A percentile compares a stretch with the other conserved stretches of the same genome.
These are phyloP conservation scores for Pachycephala philippinensis DNA, from an alignment of 2,113 vertebrate genomes.

Conservation along the genomic window DNA sequence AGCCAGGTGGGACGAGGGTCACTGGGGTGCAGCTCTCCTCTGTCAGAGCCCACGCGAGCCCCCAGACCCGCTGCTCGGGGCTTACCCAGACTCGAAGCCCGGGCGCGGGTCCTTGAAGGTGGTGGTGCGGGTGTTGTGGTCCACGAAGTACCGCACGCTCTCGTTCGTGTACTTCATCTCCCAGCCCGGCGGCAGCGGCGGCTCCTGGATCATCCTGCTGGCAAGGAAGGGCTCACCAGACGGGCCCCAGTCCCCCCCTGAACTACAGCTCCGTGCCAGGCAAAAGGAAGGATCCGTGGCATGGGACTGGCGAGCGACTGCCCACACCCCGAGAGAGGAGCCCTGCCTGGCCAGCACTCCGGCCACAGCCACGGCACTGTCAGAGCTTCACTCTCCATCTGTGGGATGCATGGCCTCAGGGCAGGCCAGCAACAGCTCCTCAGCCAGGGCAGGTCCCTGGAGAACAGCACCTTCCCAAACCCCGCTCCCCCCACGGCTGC, in stretches of 20 bases:
- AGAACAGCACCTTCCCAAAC: not conserved
- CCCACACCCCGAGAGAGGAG: not conserved
- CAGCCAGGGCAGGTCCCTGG: not conserved
- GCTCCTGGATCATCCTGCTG: constrained; percentile 96
- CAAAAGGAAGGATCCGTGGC: not conserved
- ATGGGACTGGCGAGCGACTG: fast-evolving
- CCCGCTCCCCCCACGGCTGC: not conserved
- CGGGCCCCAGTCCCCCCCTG: not conserved
- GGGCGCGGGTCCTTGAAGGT: constrained; percentile 98
- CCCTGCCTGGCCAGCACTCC: not conserved
- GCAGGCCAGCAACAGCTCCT: not conserved
- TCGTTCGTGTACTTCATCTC: constrained; percentile 99
- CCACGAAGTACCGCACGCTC: constrained; percentile 96
- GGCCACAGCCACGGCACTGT: not conserved
- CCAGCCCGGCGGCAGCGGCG: constrained; percentile 94
- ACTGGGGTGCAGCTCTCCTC: not conserved
- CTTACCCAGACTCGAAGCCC: constrained; percentile 95
- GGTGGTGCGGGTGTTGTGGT: constrained; percentile 96
- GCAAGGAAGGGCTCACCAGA: not conserved
- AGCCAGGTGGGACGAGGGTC: fast-evolving
- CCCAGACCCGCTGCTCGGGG: fast-evolving
- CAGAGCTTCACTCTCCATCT: not conserved
- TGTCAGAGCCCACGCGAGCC: fast-evolving
- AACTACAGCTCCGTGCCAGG: not conserved
- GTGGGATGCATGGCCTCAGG: not conserved